A percentile compares a stretch with the other conserved stretches of the same genome.
Evolutionary conservation across 2,888 invertebrate genomes (phyloP).

Genomic region (Alloscopus bannaensis): DNA sequence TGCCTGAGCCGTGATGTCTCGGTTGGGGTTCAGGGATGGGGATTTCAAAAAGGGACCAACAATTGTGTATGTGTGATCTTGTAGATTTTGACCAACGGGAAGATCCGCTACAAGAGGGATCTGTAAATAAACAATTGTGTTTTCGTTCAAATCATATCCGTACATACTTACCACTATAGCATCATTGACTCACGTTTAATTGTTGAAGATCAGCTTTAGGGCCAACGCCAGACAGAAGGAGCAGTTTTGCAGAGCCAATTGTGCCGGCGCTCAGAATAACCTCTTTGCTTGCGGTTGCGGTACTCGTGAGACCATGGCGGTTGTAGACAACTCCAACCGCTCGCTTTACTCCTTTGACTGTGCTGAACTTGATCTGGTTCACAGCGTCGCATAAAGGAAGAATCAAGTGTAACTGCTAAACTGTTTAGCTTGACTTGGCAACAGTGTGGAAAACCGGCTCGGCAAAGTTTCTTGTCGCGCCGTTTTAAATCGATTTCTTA

Average conservation of each 20-base stretch:
- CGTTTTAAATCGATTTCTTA: too few species aligned
- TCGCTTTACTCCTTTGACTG: conserved; percentile 4
- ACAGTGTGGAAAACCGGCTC: neutral
- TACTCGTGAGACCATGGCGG: conserved; percentile 8
- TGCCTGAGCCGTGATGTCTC: conserved; percentile 14
- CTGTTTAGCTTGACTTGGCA: too few species aligned
- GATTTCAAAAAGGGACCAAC: conserved; percentile 48
- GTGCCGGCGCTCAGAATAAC: conserved; percentile 54
- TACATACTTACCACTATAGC: neutral
- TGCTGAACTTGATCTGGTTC: conserved; percentile 25
- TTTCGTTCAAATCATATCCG: neutral
- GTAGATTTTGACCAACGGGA: conserved; percentile 57
- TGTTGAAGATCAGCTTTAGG: conserved; percentile 69
- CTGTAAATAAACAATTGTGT: conserved; percentile 6
- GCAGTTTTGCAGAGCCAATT: conserved; percentile 40
- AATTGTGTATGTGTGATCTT: conserved; percentile 48
- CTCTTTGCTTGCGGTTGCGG: conserved; percentile 41
- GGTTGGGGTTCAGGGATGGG: conserved; percentile 37
- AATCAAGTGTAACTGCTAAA: too few species aligned
- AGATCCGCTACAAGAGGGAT: conserved; percentile 54
- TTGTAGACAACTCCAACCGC: conserved; percentile 44
- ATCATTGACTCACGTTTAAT: conserved; percentile 3
- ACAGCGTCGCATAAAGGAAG: neutral
- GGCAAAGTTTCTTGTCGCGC: too few species aligned
- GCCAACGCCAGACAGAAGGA: conserved; percentile 51